Conservation (phyloP, 2,797 vertebrate species). For the Aphelocoma californica region DNA sequence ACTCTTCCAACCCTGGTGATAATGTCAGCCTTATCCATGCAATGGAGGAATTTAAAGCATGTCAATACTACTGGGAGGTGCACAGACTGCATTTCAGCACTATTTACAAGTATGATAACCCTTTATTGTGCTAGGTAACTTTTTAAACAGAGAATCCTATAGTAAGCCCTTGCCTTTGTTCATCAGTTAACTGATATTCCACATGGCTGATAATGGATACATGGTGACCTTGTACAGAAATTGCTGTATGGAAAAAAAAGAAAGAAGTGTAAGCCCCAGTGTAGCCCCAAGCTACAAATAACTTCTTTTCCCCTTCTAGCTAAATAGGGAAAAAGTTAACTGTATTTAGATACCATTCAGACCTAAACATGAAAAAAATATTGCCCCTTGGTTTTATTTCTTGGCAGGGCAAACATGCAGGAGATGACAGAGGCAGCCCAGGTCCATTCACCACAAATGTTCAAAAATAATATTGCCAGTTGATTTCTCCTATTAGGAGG, state of each 20-base stretch:
- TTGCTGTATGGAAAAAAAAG: neutral
- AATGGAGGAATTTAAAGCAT: conserved; percentile 42
- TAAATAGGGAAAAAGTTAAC: neutral
- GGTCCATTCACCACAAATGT: neutral
- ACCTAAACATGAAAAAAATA: neutral
- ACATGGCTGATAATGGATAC: conserved; percentile 43
- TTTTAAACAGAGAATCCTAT: conserved; percentile 55
- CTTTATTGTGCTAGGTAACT: conserved; percentile 60
- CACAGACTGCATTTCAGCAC: conserved; percentile 10
- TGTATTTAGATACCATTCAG: neutral
- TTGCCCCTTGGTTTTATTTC: neutral
- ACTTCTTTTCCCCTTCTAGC: neutral
- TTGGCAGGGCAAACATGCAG: neutral
- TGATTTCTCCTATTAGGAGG: neutral
- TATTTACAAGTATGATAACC: conserved; percentile 60
- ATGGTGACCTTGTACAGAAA: conserved; percentile 54
- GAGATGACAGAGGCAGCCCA: neutral
- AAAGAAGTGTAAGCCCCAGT: neutral
- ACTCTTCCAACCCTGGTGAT: neutral
- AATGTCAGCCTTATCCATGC: conserved; percentile 21
- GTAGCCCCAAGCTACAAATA: neutral
- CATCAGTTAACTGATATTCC: conserved; percentile 50
- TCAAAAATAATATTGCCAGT: neutral
- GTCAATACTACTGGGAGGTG: conserved; percentile 23
- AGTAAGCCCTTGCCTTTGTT: conserved; percentile 52